Base-by-base conservation (phyloP, 2,797 vertebrate species). In the Acanthurus lineatus region DNA sequence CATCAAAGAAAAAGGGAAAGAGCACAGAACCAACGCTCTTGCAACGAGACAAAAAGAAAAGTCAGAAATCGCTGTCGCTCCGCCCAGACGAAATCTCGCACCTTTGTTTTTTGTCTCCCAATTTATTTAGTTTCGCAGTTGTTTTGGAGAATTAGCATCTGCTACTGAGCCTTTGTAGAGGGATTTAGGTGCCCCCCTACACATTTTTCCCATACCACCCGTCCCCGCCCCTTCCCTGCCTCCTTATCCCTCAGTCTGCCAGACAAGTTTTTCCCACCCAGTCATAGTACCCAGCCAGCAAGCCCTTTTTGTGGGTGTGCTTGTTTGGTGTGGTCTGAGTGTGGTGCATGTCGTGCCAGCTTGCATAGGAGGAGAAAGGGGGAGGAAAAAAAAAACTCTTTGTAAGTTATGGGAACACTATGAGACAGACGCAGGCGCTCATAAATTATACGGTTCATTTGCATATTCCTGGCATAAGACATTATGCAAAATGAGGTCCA, bases 401-500 rank as follows among this genome's bases (percentile, higher is more conserved):
- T 96, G 94, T 96, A 96, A 97, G 96, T 97, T 97, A 96, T 96
- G 95, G 95, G 96, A 96, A 96, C 94, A 96, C 94, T 96, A 95
- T 93, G 95, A 96, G 96, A 95, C 95, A 97, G 96, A 97, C 89
- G 90, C 94, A 95, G 94, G 96, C 95, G 94, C 96, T 98, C 96
- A 97, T 98, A 98, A 98, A 98, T 99, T 98, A 98, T 97, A 97
- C 91, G 93, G 77, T 76, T 95, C 82, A 97, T 99, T 98, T 99
- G 96, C 97, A 98, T 99, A 97, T 96, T 92, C 95, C 91, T 96
- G 95, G 96, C 96, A 96, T 96, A 96, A 97, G 94, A 96, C 96
- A 97, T 98, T 98, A 99, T 99, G 98, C 97, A 35, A 98, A 99
- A 99, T 97, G 92, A 82, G 25, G 77, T 70, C 2, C 79, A 77